phyloP scores from a whole-genome alignment of 2,797 vertebrate species.

The Bradypodion pumilum region DNA sequence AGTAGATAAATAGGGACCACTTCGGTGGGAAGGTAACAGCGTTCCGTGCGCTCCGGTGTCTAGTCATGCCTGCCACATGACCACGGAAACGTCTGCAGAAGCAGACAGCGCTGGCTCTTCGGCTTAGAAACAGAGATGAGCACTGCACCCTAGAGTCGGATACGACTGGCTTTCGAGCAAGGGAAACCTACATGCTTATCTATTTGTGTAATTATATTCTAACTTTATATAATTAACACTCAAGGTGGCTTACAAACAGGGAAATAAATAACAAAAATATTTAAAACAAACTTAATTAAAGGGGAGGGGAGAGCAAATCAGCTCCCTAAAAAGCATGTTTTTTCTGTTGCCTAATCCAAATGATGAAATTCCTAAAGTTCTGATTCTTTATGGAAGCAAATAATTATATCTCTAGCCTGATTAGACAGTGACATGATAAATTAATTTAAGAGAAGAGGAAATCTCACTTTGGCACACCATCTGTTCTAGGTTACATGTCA shows the following conservation, averaged over 20 bases:
- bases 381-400: neutral
- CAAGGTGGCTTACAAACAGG: neutral
- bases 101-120: too few relatives aligned
- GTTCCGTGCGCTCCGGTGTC: too few relatives aligned
- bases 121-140: too few relatives aligned
- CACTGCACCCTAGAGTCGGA: too few relatives aligned
- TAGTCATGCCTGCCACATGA: too few relatives aligned
- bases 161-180: too few relatives aligned
- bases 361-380: neutral
- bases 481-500: neutral
- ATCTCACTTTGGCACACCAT: neutral
- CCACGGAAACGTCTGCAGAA: too few relatives aligned
- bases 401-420: neutral
- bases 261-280: neutral
- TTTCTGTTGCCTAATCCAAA: neutral
- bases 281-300: neutral
- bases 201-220: neutral
- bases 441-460: too few relatives aligned
- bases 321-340: neutral
- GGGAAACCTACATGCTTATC: neutral
- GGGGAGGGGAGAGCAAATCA: neutral
- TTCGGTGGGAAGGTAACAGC: too few relatives aligned
- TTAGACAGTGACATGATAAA: neutral
- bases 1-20: too few relatives aligned
- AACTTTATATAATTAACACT: neutral